Evolutionary conservation across 35 echinoderm and acorn worm genomes (phyloP).

Genomic region (Acanthaster planci): DNA sequence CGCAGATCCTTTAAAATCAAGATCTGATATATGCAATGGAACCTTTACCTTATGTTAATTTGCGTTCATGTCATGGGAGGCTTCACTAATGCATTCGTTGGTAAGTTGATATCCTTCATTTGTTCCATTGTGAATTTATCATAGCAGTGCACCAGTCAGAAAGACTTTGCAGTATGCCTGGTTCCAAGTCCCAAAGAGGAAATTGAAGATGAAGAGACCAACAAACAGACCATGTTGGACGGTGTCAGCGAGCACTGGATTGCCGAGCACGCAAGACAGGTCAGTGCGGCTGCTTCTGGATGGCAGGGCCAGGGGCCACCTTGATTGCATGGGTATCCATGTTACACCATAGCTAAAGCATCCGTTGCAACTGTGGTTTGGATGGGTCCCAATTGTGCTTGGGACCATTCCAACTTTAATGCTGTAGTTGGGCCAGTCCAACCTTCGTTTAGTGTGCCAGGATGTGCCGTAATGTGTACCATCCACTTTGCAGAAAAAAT

Average conservation of each 20-base stretch:
- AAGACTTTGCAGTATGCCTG: conserved; percentile 61
- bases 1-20: no score
- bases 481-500: no score
- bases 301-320: neutral
- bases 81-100: neutral
- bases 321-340: no score
- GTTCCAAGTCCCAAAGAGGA: conserved; percentile 59
- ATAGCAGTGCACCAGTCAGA: conserved; percentile 51
- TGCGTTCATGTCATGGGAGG: neutral
- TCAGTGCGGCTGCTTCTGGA: neutral
- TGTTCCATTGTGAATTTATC: neutral
- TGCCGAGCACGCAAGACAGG: conserved; percentile 81
- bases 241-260: conserved; percentile 75
- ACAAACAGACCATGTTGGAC: neutral
- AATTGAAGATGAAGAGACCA: conserved; percentile 46
- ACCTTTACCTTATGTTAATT: neutral
- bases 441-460: no score
- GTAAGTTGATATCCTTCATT: neutral
- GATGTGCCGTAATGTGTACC: no score
- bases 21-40: neutral
- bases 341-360: no score
- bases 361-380: no score
- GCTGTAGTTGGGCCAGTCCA: no score
- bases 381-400: no score
- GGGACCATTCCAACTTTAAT: no score